A percentile compares a stretch with the other conserved stretches of the same genome.
Evolutionary conservation across 2,113 vertebrate species (phyloP).

Genomic region (Lampris incognitus): DNA sequence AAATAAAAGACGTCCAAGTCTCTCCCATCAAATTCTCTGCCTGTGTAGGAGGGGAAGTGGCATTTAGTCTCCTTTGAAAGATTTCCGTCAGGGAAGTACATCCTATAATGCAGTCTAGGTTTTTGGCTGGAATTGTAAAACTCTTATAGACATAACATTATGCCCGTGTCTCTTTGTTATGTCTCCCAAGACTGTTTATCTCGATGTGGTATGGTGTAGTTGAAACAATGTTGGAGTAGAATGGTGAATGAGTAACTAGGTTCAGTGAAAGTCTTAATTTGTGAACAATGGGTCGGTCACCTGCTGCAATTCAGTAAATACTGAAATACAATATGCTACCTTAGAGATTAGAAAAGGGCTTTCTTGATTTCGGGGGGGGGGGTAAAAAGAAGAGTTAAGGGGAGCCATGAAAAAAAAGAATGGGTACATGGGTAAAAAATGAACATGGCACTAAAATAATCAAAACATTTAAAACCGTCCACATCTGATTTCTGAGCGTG

Average conservation of each 20-base stretch:
- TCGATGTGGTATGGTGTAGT: constrained; percentile 20
- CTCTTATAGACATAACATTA: neutral
- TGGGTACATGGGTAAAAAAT: constrained; percentile 17
- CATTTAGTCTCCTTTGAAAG: constrained; percentile 47
- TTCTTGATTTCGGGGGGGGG: constrained; percentile 13
- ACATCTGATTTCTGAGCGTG: neutral
- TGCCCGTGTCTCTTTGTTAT: constrained; percentile 10
- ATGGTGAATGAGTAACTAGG: constrained; percentile 30
- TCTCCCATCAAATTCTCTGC: neutral
- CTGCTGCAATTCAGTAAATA: neutral
- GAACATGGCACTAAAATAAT: neutral
- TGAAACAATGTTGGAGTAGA: constrained; percentile 36
- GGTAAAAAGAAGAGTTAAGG: neutral
- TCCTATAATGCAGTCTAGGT: constrained; percentile 18
- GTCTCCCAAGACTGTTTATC: constrained; percentile 32
- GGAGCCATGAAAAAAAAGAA: constrained; percentile 6
- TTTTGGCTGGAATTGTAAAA: neutral
- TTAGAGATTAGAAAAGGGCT: constrained; percentile 15
- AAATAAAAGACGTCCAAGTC: constrained; percentile 28
- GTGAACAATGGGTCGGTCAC: neutral
- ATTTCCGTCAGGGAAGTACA: constrained; percentile 28
- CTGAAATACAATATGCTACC: neutral
- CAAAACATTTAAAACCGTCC: neutral
- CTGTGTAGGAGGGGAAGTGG: constrained; percentile 30
- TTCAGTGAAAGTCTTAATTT: constrained; percentile 20